These are phyloP conservation scores for Actinia equina DNA, from an alignment of 64 coral and sea anemone genomes.

Conservation along the genomic window DNA sequence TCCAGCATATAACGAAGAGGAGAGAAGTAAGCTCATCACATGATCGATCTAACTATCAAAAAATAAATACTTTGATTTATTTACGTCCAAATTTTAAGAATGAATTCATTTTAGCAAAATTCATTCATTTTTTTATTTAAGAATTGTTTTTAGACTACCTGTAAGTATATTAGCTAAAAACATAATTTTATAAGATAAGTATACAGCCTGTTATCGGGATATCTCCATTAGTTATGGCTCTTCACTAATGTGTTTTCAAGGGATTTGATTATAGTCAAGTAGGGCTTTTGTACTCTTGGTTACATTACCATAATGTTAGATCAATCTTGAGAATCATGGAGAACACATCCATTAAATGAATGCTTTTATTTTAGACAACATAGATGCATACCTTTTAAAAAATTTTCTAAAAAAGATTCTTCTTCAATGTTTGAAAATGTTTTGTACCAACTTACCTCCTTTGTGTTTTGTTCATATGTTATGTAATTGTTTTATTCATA, in stretches of 20 bases:
- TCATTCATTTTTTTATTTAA: not conserved
- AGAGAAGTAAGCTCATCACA: slow-evolving; percentile 66
- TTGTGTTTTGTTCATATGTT: not conserved
- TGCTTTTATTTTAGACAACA: not conserved
- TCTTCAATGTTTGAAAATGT: not conserved
- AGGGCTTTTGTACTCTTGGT: not conserved
- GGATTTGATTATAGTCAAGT: not conserved
- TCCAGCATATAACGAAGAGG: slow-evolving; percentile 94
- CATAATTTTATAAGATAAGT: not conserved
- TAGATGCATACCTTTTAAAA: no score
- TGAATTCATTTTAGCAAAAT: not conserved
- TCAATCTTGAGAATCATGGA: not conserved
- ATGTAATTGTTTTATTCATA: not conserved
- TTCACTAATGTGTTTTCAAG: not conserved
- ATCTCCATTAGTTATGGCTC: not conserved
- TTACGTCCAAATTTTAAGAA: not conserved
- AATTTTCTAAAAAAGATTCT: no score
- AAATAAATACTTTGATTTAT: not conserved
- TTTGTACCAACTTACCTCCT: not conserved
- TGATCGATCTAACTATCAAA: not conserved
- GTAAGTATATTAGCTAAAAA: no score
- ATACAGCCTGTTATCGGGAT: not conserved
- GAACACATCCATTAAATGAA: not conserved
- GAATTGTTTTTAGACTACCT: no score
- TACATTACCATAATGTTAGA: not conserved